Conservation (phyloP, 2,797 vertebrate genomes). For the Lepus oiostolus region DNA sequence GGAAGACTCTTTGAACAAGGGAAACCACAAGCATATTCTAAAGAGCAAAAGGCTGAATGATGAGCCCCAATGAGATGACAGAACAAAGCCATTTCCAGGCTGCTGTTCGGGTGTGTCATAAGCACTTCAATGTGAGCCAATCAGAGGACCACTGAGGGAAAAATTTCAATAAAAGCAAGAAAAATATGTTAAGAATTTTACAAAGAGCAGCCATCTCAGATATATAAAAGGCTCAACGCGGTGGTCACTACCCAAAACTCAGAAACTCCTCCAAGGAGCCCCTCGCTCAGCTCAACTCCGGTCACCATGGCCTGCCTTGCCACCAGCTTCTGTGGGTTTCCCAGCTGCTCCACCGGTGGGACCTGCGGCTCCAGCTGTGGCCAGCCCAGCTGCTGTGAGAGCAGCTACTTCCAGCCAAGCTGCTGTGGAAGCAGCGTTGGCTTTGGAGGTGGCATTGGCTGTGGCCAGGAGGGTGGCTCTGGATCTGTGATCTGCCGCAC, state of each 20-base stretch:
- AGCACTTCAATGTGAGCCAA: conserved; percentile 65
- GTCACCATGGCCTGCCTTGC: conserved; percentile 75
- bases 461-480: neutral
- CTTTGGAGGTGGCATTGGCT: neutral
- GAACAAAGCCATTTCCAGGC: conserved; percentile 72
- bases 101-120: conserved; percentile 58
- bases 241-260: conserved; percentile 46
- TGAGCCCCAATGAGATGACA: conserved; percentile 67
- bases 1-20: conserved; percentile 72
- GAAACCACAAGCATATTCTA: conserved; percentile 76
- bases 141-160: conserved; percentile 67
- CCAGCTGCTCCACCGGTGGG: conserved; percentile 50
- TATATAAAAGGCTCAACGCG: conserved; percentile 71
- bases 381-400: conserved; percentile 5
- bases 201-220: conserved; percentile 15
- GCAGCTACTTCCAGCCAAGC: neutral
- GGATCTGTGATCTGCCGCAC: neutral
- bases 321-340: conserved; percentile 80
- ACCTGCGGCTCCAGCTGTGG: conserved; percentile 42
- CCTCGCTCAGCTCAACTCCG: neutral
- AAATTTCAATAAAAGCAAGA: conserved; percentile 79
- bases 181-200: conserved; percentile 77
- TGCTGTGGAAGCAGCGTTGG: neutral
- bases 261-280: conserved; percentile 29
- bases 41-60: conserved; percentile 3